A percentile compares a stretch with the other conserved stretches of the same genome.
These are phyloP conservation scores for Cabera pusaria DNA, from an alignment of 2,888 invertebrate species.

Conservation along the genomic window DNA sequence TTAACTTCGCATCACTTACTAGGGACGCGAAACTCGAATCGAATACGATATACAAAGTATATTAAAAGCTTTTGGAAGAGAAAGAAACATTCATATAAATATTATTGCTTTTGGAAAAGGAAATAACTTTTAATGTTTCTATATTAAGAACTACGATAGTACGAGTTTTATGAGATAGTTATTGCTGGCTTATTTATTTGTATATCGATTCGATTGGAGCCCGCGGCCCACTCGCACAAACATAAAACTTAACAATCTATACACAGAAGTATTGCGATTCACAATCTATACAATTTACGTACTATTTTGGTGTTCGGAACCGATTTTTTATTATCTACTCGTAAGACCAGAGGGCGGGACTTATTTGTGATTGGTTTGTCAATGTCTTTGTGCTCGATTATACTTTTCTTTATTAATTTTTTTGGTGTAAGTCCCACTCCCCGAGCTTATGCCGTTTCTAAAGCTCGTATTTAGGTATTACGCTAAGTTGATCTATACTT, in stretches of 20 bases:
- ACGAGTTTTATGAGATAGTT: too few relatives aligned
- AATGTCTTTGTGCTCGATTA: constrained; percentile 27
- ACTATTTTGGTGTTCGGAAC: constrained; percentile 76
- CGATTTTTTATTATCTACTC: constrained; percentile 63
- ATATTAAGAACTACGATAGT: too few relatives aligned
- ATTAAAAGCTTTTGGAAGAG: too few relatives aligned
- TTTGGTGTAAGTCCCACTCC: constrained; percentile 27
- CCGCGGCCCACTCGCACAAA: constrained; percentile 36
- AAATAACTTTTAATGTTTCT: too few relatives aligned
- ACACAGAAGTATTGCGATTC: constrained; percentile 66
- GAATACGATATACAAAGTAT: constrained; percentile 21
- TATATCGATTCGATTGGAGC: constrained; percentile 25
- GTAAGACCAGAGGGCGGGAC: constrained; percentile 39
- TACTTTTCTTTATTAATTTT: too few relatives aligned
- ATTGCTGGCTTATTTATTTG: too few relatives aligned
- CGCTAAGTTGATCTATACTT: constrained; percentile 67
- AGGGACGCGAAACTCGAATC: constrained; percentile 20
- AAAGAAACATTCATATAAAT: too few relatives aligned
- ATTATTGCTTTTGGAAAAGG: too few relatives aligned
- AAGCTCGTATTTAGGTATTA: constrained; percentile 65
- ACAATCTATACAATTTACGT: constrained; percentile 70
- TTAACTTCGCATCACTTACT: constrained; percentile 39
- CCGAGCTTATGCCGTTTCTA: constrained; percentile 51
- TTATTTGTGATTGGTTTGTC: constrained; percentile 24
- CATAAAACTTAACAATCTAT: constrained; percentile 35